Conservation (phyloP, 1,140 invertebrate genomes). For the Augochlora pura region DNA sequence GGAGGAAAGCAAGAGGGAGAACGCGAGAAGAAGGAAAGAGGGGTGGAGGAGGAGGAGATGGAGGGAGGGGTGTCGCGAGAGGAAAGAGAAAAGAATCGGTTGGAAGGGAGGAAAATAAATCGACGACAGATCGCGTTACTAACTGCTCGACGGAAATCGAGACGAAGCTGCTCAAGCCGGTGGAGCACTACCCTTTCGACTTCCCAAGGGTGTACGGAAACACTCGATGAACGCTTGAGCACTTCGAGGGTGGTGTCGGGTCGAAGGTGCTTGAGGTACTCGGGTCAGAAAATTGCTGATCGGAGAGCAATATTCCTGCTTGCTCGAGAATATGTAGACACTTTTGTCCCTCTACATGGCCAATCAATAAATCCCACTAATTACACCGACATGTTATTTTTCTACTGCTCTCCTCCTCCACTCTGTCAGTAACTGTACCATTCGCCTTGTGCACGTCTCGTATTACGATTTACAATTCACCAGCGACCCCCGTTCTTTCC, state of each 20-base stretch:
- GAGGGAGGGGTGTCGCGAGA: no score
- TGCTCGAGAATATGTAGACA: conserved; percentile 51
- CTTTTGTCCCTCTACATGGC: conserved; percentile 27
- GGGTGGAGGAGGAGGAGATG: no score
- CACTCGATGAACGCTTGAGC: conserved; percentile 57
- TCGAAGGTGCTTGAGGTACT: conserved; percentile 57
- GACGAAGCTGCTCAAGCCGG: conserved; percentile 49
- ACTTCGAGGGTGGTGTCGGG: conserved; percentile 56
- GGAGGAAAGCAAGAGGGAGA: background rate
- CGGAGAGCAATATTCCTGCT: conserved; percentile 52
- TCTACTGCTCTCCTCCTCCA: background rate
- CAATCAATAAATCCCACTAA: conserved; percentile 40
- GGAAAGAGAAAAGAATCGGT: no score
- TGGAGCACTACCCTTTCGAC: conserved; percentile 47
- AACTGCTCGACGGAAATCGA: conserved; percentile 56
- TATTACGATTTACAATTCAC: no score
- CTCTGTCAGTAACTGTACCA: no score
- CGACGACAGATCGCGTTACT: conserved; percentile 53
- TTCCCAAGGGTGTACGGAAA: conserved; percentile 55
- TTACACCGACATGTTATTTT: conserved; percentile 34
- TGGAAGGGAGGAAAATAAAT: conserved; percentile 32
- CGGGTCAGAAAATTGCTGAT: conserved; percentile 64
- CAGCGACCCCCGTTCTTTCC: no score
- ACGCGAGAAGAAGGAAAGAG: background rate
- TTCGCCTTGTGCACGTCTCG: no score